phyloP scores from a whole-genome alignment of 2,888 invertebrate genomes.

The Carabus problematicus region DNA sequence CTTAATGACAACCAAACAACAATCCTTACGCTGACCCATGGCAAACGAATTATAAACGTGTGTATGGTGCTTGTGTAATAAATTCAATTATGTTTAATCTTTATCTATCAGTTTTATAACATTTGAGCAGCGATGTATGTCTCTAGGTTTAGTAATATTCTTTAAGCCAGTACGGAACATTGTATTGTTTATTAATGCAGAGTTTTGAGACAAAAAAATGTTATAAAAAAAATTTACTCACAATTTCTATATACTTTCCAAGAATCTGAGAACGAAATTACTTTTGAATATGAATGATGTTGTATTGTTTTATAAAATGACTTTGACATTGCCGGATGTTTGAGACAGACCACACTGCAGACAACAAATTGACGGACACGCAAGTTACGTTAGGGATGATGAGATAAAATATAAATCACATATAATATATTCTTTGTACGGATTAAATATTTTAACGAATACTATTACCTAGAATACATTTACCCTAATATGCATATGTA shows the following conservation, averaged over 20 bases:
- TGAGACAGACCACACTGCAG: neutral
- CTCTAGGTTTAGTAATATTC: no score
- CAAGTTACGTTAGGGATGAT: slow-evolving; percentile 20
- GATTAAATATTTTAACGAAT: slow-evolving; percentile 7
- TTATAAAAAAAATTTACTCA: slow-evolving; percentile 37
- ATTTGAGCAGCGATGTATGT: no score
- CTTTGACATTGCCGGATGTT: neutral
- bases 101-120: no score
- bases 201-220: slow-evolving; percentile 10
- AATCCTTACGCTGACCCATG: slow-evolving; percentile 30
- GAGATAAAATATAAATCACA: slow-evolving; percentile 23
- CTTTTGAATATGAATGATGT: slow-evolving; percentile 1
- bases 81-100: no score
- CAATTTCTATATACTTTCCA: slow-evolving; percentile 40
- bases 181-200: no score
- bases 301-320: slow-evolving; percentile 29
- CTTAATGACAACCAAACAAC: neutral
- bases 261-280: slow-evolving; percentile 20
- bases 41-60: slow-evolving; percentile 12
- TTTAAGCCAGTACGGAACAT: no score
- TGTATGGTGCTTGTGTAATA: slow-evolving; percentile 9
- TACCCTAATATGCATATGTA: no score
- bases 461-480: no score
- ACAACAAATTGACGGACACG: slow-evolving; percentile 18
- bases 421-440: slow-evolving; percentile 38